Conservation (phyloP, 1,140 invertebrate species). For the Sminthurinus signatus region DNA sequence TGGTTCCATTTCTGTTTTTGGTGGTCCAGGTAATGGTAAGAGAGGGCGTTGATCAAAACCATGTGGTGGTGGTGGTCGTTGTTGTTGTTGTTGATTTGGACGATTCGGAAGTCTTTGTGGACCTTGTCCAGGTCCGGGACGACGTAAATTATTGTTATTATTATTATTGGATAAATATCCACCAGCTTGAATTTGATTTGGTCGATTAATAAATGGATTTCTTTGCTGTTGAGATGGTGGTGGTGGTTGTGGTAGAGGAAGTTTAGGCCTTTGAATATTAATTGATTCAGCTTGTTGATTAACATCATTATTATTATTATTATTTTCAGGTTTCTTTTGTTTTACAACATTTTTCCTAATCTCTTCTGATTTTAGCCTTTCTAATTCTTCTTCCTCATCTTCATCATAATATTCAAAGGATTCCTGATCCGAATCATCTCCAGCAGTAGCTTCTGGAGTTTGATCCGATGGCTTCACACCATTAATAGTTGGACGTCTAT, state of each 20-base stretch:
- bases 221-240: not conserved
- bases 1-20: constrained; percentile 35
- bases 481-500: too few species aligned
- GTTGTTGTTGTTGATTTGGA: not conserved
- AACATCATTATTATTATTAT: too few species aligned
- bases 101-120: not conserved
- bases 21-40: not conserved
- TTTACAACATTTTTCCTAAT: too few species aligned
- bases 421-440: constrained; percentile 17
- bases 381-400: constrained; percentile 26
- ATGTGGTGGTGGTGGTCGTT: not conserved
- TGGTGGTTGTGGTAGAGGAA: not conserved
- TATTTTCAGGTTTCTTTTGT: too few species aligned
- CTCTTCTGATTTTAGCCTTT: too few species aligned
- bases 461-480: not conserved
- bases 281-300: too few species aligned
- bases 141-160: not conserved
- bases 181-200: constrained; percentile 13
- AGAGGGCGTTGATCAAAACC: too few species aligned
- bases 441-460: not conserved
- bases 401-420: constrained; percentile 20
- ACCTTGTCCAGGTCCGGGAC: constrained; percentile 3
- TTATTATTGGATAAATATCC: constrained; percentile 2
- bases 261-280: not conserved
- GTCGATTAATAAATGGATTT: not conserved